These are phyloP conservation scores for Coreius guichenoti DNA, from an alignment of 2,797 vertebrate species.

Conservation along the genomic window DNA sequence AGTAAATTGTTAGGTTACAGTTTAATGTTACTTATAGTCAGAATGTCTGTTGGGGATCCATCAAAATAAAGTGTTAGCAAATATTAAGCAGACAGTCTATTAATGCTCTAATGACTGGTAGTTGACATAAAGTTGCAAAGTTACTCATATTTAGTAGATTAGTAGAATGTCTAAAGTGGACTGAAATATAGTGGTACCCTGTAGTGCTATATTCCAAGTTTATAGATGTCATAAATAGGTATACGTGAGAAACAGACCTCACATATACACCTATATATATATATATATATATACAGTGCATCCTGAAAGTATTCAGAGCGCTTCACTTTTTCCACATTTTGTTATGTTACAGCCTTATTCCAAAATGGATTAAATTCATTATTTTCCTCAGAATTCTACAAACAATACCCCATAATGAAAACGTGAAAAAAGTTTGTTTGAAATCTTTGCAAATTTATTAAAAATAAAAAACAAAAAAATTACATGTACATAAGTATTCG, in stretches of 20 bases:
- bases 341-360: no score
- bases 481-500: no score
- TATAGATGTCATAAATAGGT: neutral
- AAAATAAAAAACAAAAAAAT: no score
- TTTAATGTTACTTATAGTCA: neutral
- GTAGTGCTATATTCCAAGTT: neutral
- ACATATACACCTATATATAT: no score
- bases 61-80: neutral
- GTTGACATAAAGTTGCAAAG: neutral
- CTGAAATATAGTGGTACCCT: neutral
- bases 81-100: neutral
- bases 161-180: neutral
- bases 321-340: no score
- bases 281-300: no score
- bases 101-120: neutral
- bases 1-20: neutral
- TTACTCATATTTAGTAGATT: neutral
- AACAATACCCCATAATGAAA: no score
- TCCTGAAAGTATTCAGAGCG: no score
- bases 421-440: no score
- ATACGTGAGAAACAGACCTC: neutral
- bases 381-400: no score
- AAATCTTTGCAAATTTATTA: no score
- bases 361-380: no score
- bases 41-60: neutral